Evolutionary conservation across 1,140 invertebrate species (phyloP), one percentile per base, ranked within the genome.

Genomic region (Berghia stephanieae): DNA sequence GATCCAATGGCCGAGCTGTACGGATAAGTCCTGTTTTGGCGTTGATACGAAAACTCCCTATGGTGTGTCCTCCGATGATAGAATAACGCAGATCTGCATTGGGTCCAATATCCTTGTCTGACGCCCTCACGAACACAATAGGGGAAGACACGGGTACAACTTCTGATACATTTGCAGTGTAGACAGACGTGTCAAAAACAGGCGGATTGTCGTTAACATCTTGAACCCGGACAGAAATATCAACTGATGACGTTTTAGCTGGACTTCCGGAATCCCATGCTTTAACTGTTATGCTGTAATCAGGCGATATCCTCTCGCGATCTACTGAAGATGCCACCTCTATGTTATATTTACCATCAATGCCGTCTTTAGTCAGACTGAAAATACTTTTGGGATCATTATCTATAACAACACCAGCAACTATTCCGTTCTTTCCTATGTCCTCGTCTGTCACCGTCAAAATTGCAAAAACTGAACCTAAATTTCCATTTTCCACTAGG

Each of bases 81-180:
- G 93, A 93, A 85, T 96, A 96, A 0, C 91, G 91, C 13, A 96
- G 91, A 76, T 92, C 90, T 0, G 93, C 94, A 88, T 96, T 96
- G 70, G 93, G 92, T 0, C 94, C 94, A 80, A 92, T 92, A 87
- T 96, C 95, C 77, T 92, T 91, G 43, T 84, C 83, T 6, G 67
- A 71, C 16, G 86, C 84, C 24, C 79, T 80, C 34, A 87, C 79
- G 79, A 85, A 84, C 27, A 85, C 24, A n/a, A 98, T 92, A 0
- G 96, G 95, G 24, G 95, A 96, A 83, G 96, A 95, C 2, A 95
- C 90, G 0, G 96, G 96, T 0, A 95, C 94, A 0, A 94, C 94
- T 92, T 99, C 97, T 0, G 94, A 92, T 10, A 98, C 92, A 80
- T 93, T 93, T 21, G 95, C 94, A 85, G 96, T 94, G 86, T 98